Evolutionary conservation across 2,888 invertebrate species (phyloP).

Genomic region (Drosophila gaucha): DNA sequence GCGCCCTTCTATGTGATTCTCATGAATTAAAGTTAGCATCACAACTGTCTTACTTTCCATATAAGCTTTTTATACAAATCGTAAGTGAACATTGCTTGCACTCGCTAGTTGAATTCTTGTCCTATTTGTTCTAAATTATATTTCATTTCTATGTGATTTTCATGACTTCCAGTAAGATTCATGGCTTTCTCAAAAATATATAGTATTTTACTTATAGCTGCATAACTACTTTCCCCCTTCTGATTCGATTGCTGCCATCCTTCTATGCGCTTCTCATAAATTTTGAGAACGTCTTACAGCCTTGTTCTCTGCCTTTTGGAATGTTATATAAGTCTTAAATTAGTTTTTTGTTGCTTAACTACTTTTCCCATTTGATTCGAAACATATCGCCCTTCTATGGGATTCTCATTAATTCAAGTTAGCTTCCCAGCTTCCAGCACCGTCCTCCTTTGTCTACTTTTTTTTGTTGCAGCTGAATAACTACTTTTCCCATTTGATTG

Average conservation of each 20-base stretch:
- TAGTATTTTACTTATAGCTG: background rate
- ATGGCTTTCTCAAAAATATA: background rate
- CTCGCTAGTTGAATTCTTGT: background rate
- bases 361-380: background rate
- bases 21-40: background rate
- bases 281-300: background rate
- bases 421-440: conserved; percentile 1
- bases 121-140: background rate
- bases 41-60: too few species aligned
- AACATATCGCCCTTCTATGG: conserved; percentile 1
- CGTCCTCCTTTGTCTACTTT: background rate
- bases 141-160: background rate
- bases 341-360: background rate
- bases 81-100: background rate
- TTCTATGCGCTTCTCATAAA: conserved; percentile 2
- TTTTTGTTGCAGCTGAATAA: background rate
- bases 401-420: conserved; percentile 7
- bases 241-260: too few species aligned
- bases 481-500: conserved; percentile 2
- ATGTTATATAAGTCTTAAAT: background rate
- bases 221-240: background rate
- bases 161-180: background rate
- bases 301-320: background rate
- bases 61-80: background rate
- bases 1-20: background rate